Base-by-base conservation (phyloP, 2,113 vertebrate genomes). In the Grus americana region DNA sequence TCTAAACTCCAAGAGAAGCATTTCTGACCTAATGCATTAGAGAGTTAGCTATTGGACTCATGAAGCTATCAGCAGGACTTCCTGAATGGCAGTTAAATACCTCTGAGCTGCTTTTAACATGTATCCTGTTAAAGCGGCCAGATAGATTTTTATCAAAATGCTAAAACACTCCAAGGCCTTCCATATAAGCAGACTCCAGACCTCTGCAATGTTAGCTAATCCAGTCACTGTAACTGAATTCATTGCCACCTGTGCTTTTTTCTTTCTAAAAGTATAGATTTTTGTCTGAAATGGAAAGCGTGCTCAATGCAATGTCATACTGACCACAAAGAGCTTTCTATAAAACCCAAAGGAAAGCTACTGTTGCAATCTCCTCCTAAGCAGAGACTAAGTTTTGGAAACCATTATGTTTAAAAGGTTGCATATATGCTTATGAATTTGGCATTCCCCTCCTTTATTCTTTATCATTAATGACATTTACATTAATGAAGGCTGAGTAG, bases 61-160 rank as follows among this genome's bases (percentile, higher is more conserved):
- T 73, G 71, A 7, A 2, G 75, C 62, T 86, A 14, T 2, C 11
- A 46, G 10, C 55, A 84, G 85, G 49, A 70, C 65, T 54, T 54
- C 70, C 54, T 63, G 59, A 88, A 38, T 5, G 3, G 42, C 84
- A 78, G 74, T 52, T 75, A 58, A 79, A 83, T 22, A 14, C 47
- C 42, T 16, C 67, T 55, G 90, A 73, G 90, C 57, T 30, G 44
- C 68, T 76, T 50, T 34, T 29, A 62, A 85, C 38, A 49, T 3
- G 16, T 11, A n/a, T 75, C 74, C 88, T 75, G 52, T 29, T 68
- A 22, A 67, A 88, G 40, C 11, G 68, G 34, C 27, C 38, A 54
- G 36, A 80, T 36, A 96, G 92, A 86, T 24, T 78, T 80, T 85
- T 83, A 86, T 76, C 88, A 90, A 44, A 92, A 84, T 30, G 52